Evolutionary conservation across 2,113 vertebrate genomes (phyloP), one percentile per base, ranked within the genome.

Genomic region (Lipotes vexillifer): DNA sequence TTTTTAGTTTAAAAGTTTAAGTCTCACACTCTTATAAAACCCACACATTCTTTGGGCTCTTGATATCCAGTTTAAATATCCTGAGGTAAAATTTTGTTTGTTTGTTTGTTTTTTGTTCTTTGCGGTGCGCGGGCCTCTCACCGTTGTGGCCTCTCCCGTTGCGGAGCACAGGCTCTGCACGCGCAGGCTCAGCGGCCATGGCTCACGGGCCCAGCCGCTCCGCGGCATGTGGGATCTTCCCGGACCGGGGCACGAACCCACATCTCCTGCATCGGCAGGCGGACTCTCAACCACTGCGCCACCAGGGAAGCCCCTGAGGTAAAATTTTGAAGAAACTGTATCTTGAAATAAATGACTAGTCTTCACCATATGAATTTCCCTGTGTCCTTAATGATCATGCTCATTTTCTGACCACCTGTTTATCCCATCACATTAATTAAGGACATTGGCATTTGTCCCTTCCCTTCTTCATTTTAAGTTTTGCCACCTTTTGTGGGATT

Each of bases 1-100:
- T 41, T 68, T 95, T 74, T 57, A 38, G 27, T 80, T 80, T 84
- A 25, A 46, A 59, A 59, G 5, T 96, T 21, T 89, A 88, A 65
- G 1, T 93, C 55, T 75, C 36, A 92, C 1, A 61, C 4, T 75
- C 2, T 41, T 12, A 65, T 36, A 63, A 74, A 66, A 72, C 41
- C 4, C 17, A 74, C 8, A 25, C 15, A 13, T 38, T 49, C 0
- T 63, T 72, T n/a, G n/a, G 25, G 5, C 0, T 33, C 13, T 86
- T 94, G 15, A 38, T 81, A 65, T 31, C 1, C 29, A 72, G 1
- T 81, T 90, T 82, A 89, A 86, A 68, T 86, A 92, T 72, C 86
- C 14, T 83, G 17, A 82, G 6, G 10, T 57, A 96, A 55, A 8
- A 80, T 6, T 80, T 9, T 69, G 31, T n/a, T n/a, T n/a, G n/a